A percentile compares a stretch with the other conserved stretches of the same genome.
These are phyloP conservation scores for Corythornis leucogaster DNA, from an alignment of 2,797 vertebrate species.

Conservation along the genomic window DNA sequence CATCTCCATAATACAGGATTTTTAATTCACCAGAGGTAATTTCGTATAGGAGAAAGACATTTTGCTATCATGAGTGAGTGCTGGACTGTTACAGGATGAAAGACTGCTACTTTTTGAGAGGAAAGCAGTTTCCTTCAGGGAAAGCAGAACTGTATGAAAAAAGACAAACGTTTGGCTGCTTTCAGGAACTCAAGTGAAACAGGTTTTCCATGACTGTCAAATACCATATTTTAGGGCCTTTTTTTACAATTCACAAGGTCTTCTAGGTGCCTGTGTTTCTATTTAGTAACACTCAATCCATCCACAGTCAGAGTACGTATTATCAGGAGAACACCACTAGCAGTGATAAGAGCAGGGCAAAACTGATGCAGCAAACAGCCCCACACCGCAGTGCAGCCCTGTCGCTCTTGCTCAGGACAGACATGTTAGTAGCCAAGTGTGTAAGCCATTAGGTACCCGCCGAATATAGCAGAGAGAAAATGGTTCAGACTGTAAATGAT, in stretches of 20 bases:
- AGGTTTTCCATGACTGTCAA: background rate
- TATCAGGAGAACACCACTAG: background rate
- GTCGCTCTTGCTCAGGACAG: background rate
- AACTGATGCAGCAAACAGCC: background rate
- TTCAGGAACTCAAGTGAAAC: conserved; percentile 24
- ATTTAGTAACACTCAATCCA: background rate
- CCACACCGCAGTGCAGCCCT: background rate
- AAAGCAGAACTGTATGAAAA: conserved; percentile 42
- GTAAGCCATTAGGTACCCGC: background rate
- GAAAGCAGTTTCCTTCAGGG: conserved; percentile 16
- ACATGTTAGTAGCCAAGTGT: background rate
- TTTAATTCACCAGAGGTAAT: background rate
- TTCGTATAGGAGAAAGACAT: background rate
- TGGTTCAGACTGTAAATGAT: background rate
- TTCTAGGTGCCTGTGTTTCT: background rate
- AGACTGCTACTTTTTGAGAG: background rate
- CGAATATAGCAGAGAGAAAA: background rate
- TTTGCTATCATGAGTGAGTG: background rate
- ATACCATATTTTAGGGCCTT: background rate
- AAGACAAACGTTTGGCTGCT: conserved; percentile 47
- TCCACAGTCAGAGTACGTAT: background rate
- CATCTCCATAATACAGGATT: background rate
- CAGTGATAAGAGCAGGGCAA: background rate
- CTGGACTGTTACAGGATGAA: background rate
- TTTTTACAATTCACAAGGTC: background rate